Evolutionary conservation across 2,888 invertebrate species (phyloP), one percentile per base, ranked within the genome.

Genomic region (Drosophila rellima): DNA sequence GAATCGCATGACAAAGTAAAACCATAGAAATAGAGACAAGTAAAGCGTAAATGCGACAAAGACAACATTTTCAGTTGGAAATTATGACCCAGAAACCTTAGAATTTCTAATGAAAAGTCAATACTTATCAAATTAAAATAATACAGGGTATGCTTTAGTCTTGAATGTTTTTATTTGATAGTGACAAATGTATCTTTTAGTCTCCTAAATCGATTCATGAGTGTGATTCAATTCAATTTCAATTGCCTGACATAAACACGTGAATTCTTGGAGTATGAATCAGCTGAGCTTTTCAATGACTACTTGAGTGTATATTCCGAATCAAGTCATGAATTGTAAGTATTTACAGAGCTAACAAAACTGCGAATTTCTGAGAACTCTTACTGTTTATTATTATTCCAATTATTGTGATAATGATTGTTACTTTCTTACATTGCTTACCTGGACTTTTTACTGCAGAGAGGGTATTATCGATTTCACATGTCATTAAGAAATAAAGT

Each of bases 1-100:
- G 37, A 33, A 20, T 64, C 31, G 44, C 11, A 17, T 7, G 13
- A 29, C 23, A 59, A 59, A 55, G 63, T 10, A 40, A 7, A 44
- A 23, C 17, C 29, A 26, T 52, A 45, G 10, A 59, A 59, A 59
- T n/a, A 18, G 29, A 18, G 18, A 50, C 29, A 18, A 59, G 39
- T 20, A 11, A 42, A 17, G 13, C 26, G 3, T 7, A 52, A 37
- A 11, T n/a, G 0, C 26, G 26, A 17, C 37, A 23, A 37, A 7
- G n/a, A 20, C 3, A 26, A 26, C 37, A 37, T 11, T 31, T 31
- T 31, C 17, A 13, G 13, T 3, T 33, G 31, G 13, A 18, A 52
- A 52, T 33, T 50, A 18, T 50, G 55, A 55, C 42, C 18, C 55
- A 55, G 31, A 31, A 42, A 15, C 20, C 18, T 6, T 31, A 18